These are phyloP conservation scores for Abscondita cerata DNA, from an alignment of 2,888 invertebrate species.

Conservation along the genomic window DNA sequence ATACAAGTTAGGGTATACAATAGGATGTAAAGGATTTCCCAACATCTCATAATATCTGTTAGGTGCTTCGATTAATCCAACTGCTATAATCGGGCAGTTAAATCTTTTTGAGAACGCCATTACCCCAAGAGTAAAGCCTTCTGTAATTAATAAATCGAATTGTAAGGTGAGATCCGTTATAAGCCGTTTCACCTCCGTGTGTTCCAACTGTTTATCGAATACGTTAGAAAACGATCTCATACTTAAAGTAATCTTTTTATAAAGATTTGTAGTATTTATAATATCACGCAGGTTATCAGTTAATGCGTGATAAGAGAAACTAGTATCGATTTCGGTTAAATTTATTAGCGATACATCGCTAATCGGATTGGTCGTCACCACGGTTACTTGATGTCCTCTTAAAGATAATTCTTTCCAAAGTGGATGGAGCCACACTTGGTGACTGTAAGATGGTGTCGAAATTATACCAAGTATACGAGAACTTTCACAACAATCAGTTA, in stretches of 20 bases:
- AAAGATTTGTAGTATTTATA: not conserved
- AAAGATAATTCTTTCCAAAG: constrained; percentile 58
- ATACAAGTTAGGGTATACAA: constrained; percentile 50
- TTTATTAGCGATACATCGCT: constrained; percentile 53
- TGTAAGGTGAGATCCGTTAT: constrained; percentile 52
- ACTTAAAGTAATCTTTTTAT: constrained; percentile 18
- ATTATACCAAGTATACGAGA: constrained; percentile 58
- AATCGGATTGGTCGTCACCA: constrained; percentile 58
- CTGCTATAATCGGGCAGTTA: constrained; percentile 62
- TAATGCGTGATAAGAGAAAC: constrained; percentile 47
- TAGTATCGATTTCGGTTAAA: constrained; percentile 56
- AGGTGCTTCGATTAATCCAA: constrained; percentile 61
- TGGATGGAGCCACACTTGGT: constrained; percentile 59
- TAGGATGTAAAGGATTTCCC: constrained; percentile 51
- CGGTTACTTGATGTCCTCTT: constrained; percentile 60
- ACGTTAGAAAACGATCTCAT: constrained; percentile 24
- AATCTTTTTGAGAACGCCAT: constrained; percentile 64
- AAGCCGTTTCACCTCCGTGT: constrained; percentile 46
- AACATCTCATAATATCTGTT: constrained; percentile 62
- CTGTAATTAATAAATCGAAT: constrained; percentile 66
- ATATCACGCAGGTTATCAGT: not conserved
- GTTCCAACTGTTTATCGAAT: constrained; percentile 34
- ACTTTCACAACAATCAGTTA: constrained; percentile 6
- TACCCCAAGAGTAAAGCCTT: constrained; percentile 61
- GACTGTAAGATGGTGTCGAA: constrained; percentile 59